Percentiles rank a stretch among this genome's conserved stretches.
Conservation (phyloP, 2,797 vertebrate species). For the Rhabdomys pumilio region DNA sequence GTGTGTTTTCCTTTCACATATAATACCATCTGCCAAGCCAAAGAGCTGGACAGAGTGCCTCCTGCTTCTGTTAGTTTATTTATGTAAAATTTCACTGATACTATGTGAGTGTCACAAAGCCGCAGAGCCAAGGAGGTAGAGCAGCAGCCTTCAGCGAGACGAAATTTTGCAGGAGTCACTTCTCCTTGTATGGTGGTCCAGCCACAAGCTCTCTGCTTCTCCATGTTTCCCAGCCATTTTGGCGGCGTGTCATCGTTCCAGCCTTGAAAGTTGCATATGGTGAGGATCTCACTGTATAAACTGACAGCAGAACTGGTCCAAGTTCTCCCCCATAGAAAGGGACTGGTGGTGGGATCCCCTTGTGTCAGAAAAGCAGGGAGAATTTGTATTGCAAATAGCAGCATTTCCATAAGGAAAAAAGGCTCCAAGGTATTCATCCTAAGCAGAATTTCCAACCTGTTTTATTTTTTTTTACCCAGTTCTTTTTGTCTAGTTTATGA, state of each 20-base stretch:
- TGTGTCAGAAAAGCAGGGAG: conserved; percentile 78
- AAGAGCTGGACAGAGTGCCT: not conserved
- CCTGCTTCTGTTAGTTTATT: conserved; percentile 34
- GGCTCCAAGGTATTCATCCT: not conserved
- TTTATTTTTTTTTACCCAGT: conserved; percentile 6
- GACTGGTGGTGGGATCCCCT: conserved; percentile 81
- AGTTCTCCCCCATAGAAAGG: conserved; percentile 84
- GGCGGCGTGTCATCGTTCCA: conserved; percentile 79
- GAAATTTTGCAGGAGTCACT: conserved; percentile 46
- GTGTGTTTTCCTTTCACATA: conserved; percentile 7
- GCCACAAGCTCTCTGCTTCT: conserved; percentile 77
- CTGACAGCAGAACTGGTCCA: conserved; percentile 83
- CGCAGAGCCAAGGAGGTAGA: conserved; percentile 14
- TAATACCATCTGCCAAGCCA: conserved; percentile 1
- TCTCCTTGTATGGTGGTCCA: conserved; percentile 76
- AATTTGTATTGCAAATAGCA: conserved; percentile 77
- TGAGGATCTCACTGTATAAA: conserved; percentile 86
- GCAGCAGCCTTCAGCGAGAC: not conserved
- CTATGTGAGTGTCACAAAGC: conserved; percentile 25
- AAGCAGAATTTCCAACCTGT: conserved; percentile 18
- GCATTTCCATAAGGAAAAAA: conserved; percentile 18
- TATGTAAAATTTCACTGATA: conserved; percentile 54
- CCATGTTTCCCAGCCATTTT: conserved; percentile 80
- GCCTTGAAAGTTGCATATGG: conserved; percentile 83
- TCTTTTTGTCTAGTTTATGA: conserved; percentile 2